Base-by-base conservation (phyloP, 1,140 invertebrate genomes). In the Aplysia californica region DNA sequence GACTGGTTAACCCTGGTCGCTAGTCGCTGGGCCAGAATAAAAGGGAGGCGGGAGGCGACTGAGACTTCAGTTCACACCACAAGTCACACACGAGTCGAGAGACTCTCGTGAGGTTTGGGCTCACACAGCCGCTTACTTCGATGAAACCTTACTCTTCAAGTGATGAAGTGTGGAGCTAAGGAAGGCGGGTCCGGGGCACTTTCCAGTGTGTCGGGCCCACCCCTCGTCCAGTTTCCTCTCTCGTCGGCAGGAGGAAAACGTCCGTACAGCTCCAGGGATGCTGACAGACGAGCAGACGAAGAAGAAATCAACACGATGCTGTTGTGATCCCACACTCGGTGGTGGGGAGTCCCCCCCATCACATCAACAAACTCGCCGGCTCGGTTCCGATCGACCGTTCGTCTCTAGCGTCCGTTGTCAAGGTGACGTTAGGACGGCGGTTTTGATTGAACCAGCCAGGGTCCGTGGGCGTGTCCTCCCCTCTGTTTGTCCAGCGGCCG, bases 401-500 rank as follows among this genome's bases (percentile, higher is more conserved):
- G 35, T 71, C 4, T 3, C 29, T 15, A 3, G 33, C 36, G 50
- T 31, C 44, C 18, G 3, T 31, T 20, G 68, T 15, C 15, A 23
- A 44, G 44, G 4, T 4, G 31, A 15, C 29, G 29, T 10, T 36
- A 3, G 58, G 29, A 26, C 56, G 23, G 15, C 35, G 41, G 70
- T n/a, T 36, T 2, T 36, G 36, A 50, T 23, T 15, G 33, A 26
- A 33, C 56, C 35, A 72, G 70, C 56, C 55, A 41, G 35, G 58
- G 70, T 61, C 58, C 26, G 5, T 5, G 70, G 55, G 20, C 21
- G 4, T 72, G 56, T 23, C n/a, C n/a, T 3, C 23, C 41, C 41
- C 35, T 58, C 70, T 41, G 21, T 29, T 38, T 61, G 21, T 29
- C 33, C 41, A 72, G 70, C 70, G 70, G 70, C 70, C 35, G 70